Conservation (phyloP, 1,140 invertebrate species). For the Antheraea pernyi region DNA sequence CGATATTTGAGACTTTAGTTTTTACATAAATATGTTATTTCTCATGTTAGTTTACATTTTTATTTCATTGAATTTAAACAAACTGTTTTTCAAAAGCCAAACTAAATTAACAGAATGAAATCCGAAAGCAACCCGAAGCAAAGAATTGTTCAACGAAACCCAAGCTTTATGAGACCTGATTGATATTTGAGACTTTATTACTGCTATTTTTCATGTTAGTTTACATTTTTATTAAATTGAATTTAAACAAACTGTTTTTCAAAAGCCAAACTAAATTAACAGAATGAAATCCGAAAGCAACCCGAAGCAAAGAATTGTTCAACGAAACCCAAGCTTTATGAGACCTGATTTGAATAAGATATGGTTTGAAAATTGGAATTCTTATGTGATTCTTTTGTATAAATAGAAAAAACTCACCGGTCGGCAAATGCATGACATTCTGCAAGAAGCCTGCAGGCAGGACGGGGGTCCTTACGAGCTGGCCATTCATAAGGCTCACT, state of each 20-base stretch:
- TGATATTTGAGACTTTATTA: neutral
- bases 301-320: conserved; percentile 36
- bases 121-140: conserved; percentile 49
- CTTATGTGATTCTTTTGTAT: neutral
- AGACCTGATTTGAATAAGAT: neutral
- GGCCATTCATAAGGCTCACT: conserved; percentile 79
- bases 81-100: conserved; percentile 27
- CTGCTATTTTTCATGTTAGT: neutral
- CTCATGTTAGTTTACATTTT: neutral
- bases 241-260: neutral
- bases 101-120: conserved; percentile 40
- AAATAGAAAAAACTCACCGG: conserved; percentile 43
- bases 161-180: conserved; percentile 4
- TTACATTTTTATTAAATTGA: neutral
- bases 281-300: conserved; percentile 43
- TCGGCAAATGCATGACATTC: conserved; percentile 76
- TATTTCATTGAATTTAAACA: neutral
- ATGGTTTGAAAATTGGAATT: neutral
- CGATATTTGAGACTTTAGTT: too few relatives aligned
- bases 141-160: conserved; percentile 20
- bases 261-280: conserved; percentile 43
- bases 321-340: conserved; percentile 13
- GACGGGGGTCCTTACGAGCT: conserved; percentile 82
- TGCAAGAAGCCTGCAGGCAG: conserved; percentile 80
- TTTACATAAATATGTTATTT: neutral